A percentile compares a stretch with the other conserved stretches of the same genome.
phyloP scores from a whole-genome alignment of 37 sponge, comb jelly and placozoan genomes.

The Theonella swinhoei region DNA sequence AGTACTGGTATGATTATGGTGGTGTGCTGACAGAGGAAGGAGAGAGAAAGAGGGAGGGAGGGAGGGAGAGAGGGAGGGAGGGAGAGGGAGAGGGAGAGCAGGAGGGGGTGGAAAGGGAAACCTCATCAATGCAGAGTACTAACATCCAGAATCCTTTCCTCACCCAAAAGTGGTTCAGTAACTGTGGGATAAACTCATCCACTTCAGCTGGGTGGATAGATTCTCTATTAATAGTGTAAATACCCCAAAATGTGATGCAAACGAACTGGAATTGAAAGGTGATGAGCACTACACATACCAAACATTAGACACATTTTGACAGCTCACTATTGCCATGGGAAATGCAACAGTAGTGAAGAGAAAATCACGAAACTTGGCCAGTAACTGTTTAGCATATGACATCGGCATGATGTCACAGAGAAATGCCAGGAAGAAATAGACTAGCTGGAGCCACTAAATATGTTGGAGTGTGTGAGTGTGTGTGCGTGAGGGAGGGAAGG shows the following conservation, averaged over 20 bases:
- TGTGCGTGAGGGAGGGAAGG: too few relatives aligned
- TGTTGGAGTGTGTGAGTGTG: too few relatives aligned
- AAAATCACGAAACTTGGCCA: slow-evolving; percentile 35
- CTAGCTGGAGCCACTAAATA: slow-evolving; percentile 71
- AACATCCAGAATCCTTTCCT: too few relatives aligned
- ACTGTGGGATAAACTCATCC: slow-evolving; percentile 53
- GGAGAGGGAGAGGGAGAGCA: too few relatives aligned
- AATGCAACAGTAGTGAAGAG: slow-evolving; percentile 56
- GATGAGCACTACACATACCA: too few relatives aligned
- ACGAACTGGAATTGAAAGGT: slow-evolving; percentile 80
- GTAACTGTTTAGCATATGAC: slow-evolving; percentile 14
- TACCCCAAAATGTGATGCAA: slow-evolving; percentile 66
- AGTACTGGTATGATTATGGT: slow-evolving; percentile 36
- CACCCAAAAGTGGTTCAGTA: slow-evolving; percentile 70
- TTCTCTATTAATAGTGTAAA: slow-evolving; percentile 69
- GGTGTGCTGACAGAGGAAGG: too few relatives aligned
- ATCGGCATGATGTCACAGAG: slow-evolving; percentile 76
- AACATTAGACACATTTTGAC: too few relatives aligned
- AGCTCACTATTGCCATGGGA: slow-evolving; percentile 64
- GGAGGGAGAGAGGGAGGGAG: background rate
- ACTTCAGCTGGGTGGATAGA: slow-evolving; percentile 54
- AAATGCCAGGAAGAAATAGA: slow-evolving; percentile 79
- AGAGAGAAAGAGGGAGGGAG: too few relatives aligned
- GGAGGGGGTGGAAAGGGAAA: background rate
- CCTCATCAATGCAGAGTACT: too few relatives aligned